Conservation (phyloP, 1,140 invertebrate species). For the Zaprionus vittiger region DNA sequence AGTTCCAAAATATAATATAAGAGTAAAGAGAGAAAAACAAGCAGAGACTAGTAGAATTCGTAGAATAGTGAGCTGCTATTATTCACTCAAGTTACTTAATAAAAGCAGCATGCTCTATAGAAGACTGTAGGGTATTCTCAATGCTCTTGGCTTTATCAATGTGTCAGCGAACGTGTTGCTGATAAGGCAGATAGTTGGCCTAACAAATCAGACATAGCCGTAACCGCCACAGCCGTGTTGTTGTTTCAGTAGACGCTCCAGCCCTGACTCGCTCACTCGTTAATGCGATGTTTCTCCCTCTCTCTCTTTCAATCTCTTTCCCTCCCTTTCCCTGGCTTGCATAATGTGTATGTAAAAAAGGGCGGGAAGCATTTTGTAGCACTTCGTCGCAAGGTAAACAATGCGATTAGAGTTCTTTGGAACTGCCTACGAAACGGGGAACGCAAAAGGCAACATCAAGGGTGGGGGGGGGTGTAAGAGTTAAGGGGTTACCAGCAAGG, state of each 20-base stretch:
- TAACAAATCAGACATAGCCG: constrained; percentile 45
- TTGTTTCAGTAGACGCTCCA: background rate
- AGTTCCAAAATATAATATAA: no score
- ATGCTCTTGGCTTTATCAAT: constrained; percentile 66
- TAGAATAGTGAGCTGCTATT: no score
- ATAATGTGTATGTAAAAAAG: constrained; percentile 73
- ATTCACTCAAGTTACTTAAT: background rate
- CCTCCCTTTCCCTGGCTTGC: constrained; percentile 41
- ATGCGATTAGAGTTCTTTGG: constrained; percentile 66
- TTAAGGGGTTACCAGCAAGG: background rate
- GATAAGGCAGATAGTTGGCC: constrained; percentile 73
- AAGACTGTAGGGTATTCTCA: constrained; percentile 19
- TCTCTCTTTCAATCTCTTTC: background rate
- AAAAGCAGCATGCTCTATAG: background rate
- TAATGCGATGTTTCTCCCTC: background rate
- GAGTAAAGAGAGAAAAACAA: no score
- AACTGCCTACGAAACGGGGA: constrained; percentile 32
- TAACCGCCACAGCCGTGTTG: constrained; percentile 13
- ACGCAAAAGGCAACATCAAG: background rate
- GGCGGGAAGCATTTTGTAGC: constrained; percentile 61
- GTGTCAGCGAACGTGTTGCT: constrained; percentile 65
- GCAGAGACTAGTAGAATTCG: no score
- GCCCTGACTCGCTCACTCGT: background rate
- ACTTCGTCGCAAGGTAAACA: constrained; percentile 59
- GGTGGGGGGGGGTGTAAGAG: background rate